These are phyloP conservation scores for Odontocerum albicorne DNA, from an alignment of 2,888 invertebrate genomes.

Conservation along the genomic window DNA sequence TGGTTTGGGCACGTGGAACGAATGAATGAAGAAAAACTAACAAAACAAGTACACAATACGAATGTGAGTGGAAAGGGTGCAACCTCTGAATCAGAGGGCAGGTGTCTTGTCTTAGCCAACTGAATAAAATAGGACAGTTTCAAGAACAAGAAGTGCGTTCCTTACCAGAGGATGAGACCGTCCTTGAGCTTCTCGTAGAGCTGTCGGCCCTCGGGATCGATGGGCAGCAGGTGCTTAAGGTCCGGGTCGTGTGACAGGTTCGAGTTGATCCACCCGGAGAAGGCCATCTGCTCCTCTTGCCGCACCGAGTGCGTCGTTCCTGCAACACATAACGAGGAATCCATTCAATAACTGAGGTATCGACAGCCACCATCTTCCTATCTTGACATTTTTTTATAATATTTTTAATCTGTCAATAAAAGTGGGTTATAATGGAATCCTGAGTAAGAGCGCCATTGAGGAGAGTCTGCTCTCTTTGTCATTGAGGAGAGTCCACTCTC, in stretches of 20 bases:
- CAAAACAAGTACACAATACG: too few relatives aligned
- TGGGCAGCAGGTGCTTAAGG: conserved; percentile 85
- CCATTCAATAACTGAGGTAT: background rate
- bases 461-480: too few relatives aligned
- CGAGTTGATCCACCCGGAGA: conserved; percentile 98
- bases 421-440: background rate
- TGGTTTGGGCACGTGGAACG: too few relatives aligned
- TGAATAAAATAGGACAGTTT: too few relatives aligned
- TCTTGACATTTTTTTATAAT: background rate
- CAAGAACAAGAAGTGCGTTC: too few relatives aligned
- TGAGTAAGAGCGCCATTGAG: too few relatives aligned
- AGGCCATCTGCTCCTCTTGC: conserved; percentile 93
- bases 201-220: conserved; percentile 86
- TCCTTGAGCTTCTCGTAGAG: conserved; percentile 94
- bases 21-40: too few relatives aligned
- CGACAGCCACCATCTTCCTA: background rate
- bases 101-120: too few relatives aligned
- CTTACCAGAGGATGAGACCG: conserved; percentile 90
- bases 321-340: conserved; percentile 39
- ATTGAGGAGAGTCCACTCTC: too few relatives aligned
- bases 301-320: conserved; percentile 93
- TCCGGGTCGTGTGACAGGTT: conserved; percentile 89
- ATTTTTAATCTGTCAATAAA: too few relatives aligned
- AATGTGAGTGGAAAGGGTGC: too few relatives aligned
- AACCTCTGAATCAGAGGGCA: too few relatives aligned